Base-by-base conservation (phyloP, 35 echinoderm and acorn worm species). In the Heliocidaris tuberculata region DNA sequence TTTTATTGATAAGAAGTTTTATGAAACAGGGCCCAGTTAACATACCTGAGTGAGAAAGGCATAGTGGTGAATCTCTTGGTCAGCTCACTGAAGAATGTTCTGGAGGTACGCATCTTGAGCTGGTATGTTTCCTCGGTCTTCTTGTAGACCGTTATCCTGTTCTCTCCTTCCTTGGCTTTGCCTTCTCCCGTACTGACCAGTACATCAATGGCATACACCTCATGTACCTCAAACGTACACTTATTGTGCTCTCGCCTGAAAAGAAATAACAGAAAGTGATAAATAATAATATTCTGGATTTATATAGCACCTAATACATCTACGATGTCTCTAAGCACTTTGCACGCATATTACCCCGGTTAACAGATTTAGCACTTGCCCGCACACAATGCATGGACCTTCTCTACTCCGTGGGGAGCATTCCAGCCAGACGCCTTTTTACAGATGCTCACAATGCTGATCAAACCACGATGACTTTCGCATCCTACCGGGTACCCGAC, bases 31-130 rank as follows among this genome's bases (percentile, higher is more conserved):
- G 35, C 35, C 35, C 35, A 56, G 52, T 78, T 9, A 24, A 94
- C 98, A 29, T 94, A 99, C 98, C 98, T 96, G 86, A 99, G 60
- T 71, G 97, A 94, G 92, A 97, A 96, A 31, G 98, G 98, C 98
- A 97, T 99, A 50, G 50, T 50, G 59, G 95, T 94, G 85, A 94
- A 96, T 32, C 88, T 92, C 31, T 95, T 95, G 49, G 70, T 87
- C 30, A 98, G 86, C 42, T 98, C 94, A 47, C 96, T 97, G 92
- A 85, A 99, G 42, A 99, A 96, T 27, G 48, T 85, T 32, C 98
- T 85, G 0, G 98, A 96, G 13, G 95, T 88, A 47, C 94, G 97
- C 48, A 94, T 96, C 94, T 97, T 99, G 54, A 97, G 96, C 88
- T 94, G 92, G 95, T 99, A 99, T 17, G 29, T 78, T 61, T 86